A percentile compares a stretch with the other conserved stretches of the same genome.
These are phyloP conservation scores for Pammene aurita DNA, from an alignment of 2,888 invertebrate genomes.

Conservation along the genomic window DNA sequence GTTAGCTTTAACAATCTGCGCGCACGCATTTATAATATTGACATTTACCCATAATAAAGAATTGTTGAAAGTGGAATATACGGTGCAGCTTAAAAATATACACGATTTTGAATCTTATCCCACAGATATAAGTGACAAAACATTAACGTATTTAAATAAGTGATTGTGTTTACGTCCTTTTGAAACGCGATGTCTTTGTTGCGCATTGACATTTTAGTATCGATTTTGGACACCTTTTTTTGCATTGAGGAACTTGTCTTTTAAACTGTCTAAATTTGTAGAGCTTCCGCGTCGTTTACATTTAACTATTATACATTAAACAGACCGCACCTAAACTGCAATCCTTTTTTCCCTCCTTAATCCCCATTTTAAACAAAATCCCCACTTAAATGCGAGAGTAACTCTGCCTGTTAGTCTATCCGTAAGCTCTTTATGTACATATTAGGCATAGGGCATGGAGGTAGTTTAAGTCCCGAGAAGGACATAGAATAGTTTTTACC, in stretches of 20 bases:
- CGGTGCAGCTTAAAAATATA: background rate
- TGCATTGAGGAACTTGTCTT: background rate
- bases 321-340: too few relatives aligned
- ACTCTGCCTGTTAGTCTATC: too few relatives aligned
- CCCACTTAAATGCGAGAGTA: too few relatives aligned
- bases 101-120: conserved; percentile 2
- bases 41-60: conserved; percentile 24
- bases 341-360: too few relatives aligned
- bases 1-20: conserved; percentile 18
- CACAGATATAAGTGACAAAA: background rate
- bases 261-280: background rate
- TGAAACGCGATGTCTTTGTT: background rate
- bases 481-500: too few relatives aligned
- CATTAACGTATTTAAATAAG: background rate
- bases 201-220: conserved; percentile 34
- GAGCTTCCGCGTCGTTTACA: background rate
- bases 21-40: conserved; percentile 28
- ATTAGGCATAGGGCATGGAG: too few relatives aligned
- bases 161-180: background rate
- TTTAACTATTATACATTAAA: too few relatives aligned
- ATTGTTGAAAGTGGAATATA: background rate
- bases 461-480: too few relatives aligned
- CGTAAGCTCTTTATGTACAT: too few relatives aligned
- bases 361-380: too few relatives aligned
- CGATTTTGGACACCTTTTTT: conserved; percentile 32